phyloP scores from a whole-genome alignment of 2,797 vertebrate species.

The Alosa sapidissima region DNA sequence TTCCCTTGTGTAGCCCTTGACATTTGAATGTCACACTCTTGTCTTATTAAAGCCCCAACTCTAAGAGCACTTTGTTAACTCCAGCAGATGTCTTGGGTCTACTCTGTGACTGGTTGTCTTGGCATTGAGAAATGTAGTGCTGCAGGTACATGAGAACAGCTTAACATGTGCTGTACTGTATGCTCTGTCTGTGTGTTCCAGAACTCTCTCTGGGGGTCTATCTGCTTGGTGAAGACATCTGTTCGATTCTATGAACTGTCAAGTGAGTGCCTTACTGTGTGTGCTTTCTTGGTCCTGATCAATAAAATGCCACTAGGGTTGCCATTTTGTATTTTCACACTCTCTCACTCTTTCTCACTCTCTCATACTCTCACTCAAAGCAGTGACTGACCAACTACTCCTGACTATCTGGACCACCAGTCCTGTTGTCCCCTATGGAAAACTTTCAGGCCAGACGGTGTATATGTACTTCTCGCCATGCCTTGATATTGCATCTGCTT shows the following conservation, averaged over 20 bases:
- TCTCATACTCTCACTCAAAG: conserved; percentile 55
- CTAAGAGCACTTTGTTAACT: background rate
- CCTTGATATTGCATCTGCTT: conserved; percentile 58
- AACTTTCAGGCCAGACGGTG: conserved; percentile 68
- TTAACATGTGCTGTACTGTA: background rate
- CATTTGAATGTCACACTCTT: background rate
- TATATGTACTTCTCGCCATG: conserved; percentile 76
- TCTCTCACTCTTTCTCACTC: background rate
- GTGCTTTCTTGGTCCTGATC: background rate
- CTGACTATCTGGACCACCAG: conserved; percentile 68
- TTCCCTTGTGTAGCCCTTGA: background rate
- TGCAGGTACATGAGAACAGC: background rate
- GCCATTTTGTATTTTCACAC: background rate
- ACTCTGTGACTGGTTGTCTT: background rate
- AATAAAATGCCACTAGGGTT: background rate
- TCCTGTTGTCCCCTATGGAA: conserved; percentile 62
- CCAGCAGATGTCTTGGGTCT: background rate
- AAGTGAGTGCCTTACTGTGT: conserved; percentile 51
- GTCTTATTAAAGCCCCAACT: background rate
- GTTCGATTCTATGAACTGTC: conserved; percentile 70
- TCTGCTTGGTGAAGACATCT: conserved; percentile 74
- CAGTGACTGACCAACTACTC: conserved; percentile 58
- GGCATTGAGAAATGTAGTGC: background rate
- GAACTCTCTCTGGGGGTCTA: conserved; percentile 82
- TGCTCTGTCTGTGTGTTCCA: conserved; percentile 51